Base-by-base conservation (phyloP, 2,888 invertebrate genomes). In the Pseudanteris insignis region DNA sequence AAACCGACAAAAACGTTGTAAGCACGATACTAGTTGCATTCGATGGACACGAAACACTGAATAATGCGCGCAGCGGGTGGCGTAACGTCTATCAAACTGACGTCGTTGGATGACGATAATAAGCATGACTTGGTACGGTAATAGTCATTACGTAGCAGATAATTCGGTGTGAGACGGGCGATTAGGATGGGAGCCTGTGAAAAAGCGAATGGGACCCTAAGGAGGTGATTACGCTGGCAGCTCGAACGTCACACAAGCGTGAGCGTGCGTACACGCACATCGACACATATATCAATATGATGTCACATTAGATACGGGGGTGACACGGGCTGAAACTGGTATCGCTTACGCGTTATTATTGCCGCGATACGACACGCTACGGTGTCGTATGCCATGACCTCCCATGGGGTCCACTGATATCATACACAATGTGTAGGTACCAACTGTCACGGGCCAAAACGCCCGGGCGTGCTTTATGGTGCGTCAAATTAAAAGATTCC, bases 401-500 rank as follows among this genome's bases (percentile, higher is more conserved):
- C 77, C 75, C 76, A 71, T 73, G 76, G 75, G 73, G 55, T 62
- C 50, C 47, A 60, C 51, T 70, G 69, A 74, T 73, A 74, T 75
- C 72, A 70, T 68, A n/a, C n/a, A n/a, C n/a, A n/a, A n/a, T n/a
- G n/a, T n/a, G 53, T 65, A 71, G 73, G 70, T 70, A 75, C 76
- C 77, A 77, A 77, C 77, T 77, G 77, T 77, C 75, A 73, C 70
- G 64, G 61, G 48, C 58, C 54, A 70, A 66, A 72, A 70, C 66
- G 72, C 64, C 71, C 69, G 69, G 73, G 71, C 74, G 78, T 79
- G 79, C 78, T 79, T 79, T 79, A 79, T 79, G 79, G 75, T 67
- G 74, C 79, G 79, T 78, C 78, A 79, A 79, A 79, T 79, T 79
- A 79, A 79, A 79, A 79, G 79, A 79, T 79, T 78, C 77, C 75